These are phyloP conservation scores for Callyntrura guangdongensis DNA, from an alignment of 2,888 invertebrate genomes.

Conservation along the genomic window DNA sequence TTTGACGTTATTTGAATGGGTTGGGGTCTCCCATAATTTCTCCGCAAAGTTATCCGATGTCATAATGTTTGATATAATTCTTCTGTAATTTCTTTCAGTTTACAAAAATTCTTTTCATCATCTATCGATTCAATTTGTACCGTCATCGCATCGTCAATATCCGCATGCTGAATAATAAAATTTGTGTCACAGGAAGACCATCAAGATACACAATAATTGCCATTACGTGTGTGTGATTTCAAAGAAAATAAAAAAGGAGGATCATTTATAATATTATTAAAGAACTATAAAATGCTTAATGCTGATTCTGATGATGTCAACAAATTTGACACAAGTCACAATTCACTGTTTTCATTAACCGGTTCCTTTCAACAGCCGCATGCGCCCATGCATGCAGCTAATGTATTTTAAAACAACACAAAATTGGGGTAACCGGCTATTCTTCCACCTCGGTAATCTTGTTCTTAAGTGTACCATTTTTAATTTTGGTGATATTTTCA, in stretches of 20 bases:
- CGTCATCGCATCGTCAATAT: no score
- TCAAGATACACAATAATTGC: conserved; percentile 27
- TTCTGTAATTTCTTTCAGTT: neutral
- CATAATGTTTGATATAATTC: no score
- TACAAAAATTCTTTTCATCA: neutral
- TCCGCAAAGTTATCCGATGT: no score
- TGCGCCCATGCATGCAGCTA: no score
- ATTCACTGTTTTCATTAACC: neutral
- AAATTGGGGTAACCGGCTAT: neutral
- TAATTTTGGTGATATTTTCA: neutral
- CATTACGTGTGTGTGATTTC: conserved; percentile 12
- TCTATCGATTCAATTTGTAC: no score
- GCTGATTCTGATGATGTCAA: neutral
- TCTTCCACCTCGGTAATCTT: no score
- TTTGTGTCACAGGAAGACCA: conserved; percentile 55
- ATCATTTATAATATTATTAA: conserved; percentile 13
- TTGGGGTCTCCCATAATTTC: no score
- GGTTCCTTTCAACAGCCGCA: neutral
- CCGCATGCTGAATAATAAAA: neutral
- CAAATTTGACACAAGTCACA: neutral
- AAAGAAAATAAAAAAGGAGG: conserved; percentile 50
- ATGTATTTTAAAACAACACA: neutral
- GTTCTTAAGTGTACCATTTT: neutral
- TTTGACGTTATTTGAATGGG: no score
- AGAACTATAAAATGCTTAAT: neutral